Conservation (phyloP, 2,113 vertebrate species). For the Laticauda colubrina region DNA sequence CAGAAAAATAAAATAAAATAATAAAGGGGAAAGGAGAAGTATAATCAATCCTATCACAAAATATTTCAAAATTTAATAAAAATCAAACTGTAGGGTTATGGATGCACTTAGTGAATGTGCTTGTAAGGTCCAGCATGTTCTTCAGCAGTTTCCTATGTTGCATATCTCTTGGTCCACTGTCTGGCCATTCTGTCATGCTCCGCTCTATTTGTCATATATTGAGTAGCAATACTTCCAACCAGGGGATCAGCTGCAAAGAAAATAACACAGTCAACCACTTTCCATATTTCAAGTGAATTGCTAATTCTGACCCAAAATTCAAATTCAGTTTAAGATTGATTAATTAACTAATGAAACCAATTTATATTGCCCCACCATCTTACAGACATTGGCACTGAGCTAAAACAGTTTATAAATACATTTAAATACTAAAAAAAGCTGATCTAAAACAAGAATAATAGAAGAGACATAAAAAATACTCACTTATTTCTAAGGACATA, state of each 20-base stretch:
- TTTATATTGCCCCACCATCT: background rate
- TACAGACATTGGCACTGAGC: background rate
- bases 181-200: conserved; percentile 96
- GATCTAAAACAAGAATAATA: background rate
- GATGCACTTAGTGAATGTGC: conserved; percentile 98
- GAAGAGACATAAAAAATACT: background rate
- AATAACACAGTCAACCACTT: conserved; percentile 46
- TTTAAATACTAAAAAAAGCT: background rate
- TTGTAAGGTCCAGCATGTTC: conserved; percentile 81
- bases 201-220: conserved; percentile 96
- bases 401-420: background rate
- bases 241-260: conserved; percentile 88
- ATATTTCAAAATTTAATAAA: conserved; percentile 76
- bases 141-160: conserved; percentile 79
- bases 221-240: conserved; percentile 95
- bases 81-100: conserved; percentile 71
- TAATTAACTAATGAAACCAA: background rate
- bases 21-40: conserved; percentile 59
- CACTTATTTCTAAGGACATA: background rate
- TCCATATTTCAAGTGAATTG: background rate
- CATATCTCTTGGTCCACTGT: conserved; percentile 97
- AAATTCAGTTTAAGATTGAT: background rate
- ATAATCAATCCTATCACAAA: conserved; percentile 75
- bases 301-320: background rate
- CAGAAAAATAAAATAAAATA: conserved; percentile 64